phyloP scores from a whole-genome alignment of 2,888 invertebrate species.

The Sussaba pulchella region DNA sequence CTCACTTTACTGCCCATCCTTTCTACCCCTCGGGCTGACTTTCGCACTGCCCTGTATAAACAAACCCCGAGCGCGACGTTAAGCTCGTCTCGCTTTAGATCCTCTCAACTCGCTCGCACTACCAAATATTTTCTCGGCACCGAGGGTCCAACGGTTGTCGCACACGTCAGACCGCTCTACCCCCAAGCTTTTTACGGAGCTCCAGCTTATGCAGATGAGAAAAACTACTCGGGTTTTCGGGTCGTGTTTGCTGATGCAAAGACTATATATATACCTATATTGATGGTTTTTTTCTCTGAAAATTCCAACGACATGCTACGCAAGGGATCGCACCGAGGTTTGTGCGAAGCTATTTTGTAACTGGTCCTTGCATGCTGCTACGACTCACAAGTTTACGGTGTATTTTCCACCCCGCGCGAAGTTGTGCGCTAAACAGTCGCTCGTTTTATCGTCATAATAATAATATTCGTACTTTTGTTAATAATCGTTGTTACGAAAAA shows the following conservation, averaged over 20 bases:
- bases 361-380: not conserved
- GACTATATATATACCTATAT: not conserved
- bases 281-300: conserved; percentile 1
- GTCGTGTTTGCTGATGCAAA: not conserved
- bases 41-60: conserved; percentile 29
- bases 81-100: not conserved
- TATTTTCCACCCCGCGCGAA: not conserved
- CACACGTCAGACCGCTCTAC: conserved; percentile 3
- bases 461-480: too few species aligned
- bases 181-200: conserved; percentile 22
- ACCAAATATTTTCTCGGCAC: conserved; percentile 18
- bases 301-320: conserved; percentile 11
- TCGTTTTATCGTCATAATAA: not conserved
- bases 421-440: not conserved
- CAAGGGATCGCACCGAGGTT: not conserved
- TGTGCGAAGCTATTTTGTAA: not conserved
- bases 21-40: conserved; percentile 25
- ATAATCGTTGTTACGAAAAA: not conserved
- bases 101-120: conserved; percentile 13
- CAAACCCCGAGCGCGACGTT: conserved; percentile 1
- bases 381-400: not conserved
- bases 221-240: conserved; percentile 3
- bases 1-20: conserved; percentile 45
- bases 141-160: not conserved
- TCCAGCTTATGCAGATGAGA: conserved; percentile 30